phyloP scores from a whole-genome alignment of 2,113 vertebrate species.

The Narcine bancroftii region DNA sequence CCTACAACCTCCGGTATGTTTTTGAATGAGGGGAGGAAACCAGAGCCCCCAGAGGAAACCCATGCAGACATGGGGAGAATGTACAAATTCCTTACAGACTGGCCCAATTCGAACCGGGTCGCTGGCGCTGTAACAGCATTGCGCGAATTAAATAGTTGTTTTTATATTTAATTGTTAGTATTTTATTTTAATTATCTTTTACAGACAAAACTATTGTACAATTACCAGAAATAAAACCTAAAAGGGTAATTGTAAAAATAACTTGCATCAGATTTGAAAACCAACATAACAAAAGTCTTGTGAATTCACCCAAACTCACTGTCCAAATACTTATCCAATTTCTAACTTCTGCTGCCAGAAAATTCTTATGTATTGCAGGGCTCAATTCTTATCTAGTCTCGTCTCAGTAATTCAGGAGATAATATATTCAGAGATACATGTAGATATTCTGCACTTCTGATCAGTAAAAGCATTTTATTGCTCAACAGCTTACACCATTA shows the following conservation, averaged over 20 bases:
- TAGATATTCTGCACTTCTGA: neutral
- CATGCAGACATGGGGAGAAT: no score
- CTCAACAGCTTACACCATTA: neutral
- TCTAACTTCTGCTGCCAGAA: neutral
- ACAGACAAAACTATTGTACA: neutral
- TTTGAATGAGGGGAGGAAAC: no score
- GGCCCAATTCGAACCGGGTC: no score
- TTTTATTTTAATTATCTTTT: neutral
- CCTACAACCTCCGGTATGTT: no score
- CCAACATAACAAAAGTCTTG: neutral
- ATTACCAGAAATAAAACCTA: neutral
- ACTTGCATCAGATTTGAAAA: neutral
- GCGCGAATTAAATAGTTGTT: neutral
- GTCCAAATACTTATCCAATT: neutral
- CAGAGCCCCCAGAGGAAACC: no score
- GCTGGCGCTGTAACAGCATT: no score
- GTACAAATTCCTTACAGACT: no score
- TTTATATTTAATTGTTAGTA: neutral
- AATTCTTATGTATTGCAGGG: neutral
- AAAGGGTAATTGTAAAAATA: neutral
- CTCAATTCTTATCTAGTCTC: neutral
- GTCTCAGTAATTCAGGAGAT: neutral
- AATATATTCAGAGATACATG: neutral
- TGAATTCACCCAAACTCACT: neutral
- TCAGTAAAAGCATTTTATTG: neutral